These are phyloP conservation scores for Nycticryphes semicollaris DNA, from an alignment of 2,113 vertebrate genomes.

Conservation along the genomic window DNA sequence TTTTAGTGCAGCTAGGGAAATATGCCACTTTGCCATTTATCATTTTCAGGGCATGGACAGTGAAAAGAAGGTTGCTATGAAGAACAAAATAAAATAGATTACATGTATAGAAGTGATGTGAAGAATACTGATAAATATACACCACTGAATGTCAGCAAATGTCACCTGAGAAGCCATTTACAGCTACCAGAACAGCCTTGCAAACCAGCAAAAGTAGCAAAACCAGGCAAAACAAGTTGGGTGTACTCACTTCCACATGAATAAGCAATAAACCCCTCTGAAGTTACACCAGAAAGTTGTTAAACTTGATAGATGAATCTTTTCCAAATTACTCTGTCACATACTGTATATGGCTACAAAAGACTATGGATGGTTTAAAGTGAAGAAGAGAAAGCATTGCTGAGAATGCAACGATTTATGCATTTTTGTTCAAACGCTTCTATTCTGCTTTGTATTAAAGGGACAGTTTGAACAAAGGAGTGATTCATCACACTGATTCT, in stretches of 20 bases:
- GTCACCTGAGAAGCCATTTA: slow-evolving; percentile 98
- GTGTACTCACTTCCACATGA: slow-evolving; percentile 92
- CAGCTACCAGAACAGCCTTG: slow-evolving; percentile 90
- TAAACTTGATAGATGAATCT: slow-evolving; percentile 86
- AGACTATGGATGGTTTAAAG: slow-evolving; percentile 18
- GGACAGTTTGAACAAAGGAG: slow-evolving; percentile 2
- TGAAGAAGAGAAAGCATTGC: slow-evolving; percentile 7
- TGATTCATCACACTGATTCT: neutral
- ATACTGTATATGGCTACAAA: slow-evolving; percentile 43
- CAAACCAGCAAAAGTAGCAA: slow-evolving; percentile 86
- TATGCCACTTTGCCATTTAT: slow-evolving; percentile 92
- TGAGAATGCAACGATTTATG: neutral
- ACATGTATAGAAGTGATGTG: slow-evolving; percentile 89
- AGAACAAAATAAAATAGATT: slow-evolving; percentile 94
- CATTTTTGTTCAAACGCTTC: slow-evolving; percentile 23
- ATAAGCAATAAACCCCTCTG: slow-evolving; percentile 94
- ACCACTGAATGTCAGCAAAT: slow-evolving; percentile 99
- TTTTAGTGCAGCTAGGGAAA: slow-evolving; percentile 92
- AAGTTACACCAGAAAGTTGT: slow-evolving; percentile 88
- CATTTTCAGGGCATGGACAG: slow-evolving; percentile 89
- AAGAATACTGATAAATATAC: slow-evolving; percentile 96
- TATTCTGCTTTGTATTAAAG: neutral
- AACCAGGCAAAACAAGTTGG: slow-evolving; percentile 86
- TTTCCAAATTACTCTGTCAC: slow-evolving; percentile 55
- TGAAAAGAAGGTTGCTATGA: slow-evolving; percentile 84